Evolutionary conservation across 1,140 invertebrate species (phyloP).

Genomic region (Eciton burchellii): DNA sequence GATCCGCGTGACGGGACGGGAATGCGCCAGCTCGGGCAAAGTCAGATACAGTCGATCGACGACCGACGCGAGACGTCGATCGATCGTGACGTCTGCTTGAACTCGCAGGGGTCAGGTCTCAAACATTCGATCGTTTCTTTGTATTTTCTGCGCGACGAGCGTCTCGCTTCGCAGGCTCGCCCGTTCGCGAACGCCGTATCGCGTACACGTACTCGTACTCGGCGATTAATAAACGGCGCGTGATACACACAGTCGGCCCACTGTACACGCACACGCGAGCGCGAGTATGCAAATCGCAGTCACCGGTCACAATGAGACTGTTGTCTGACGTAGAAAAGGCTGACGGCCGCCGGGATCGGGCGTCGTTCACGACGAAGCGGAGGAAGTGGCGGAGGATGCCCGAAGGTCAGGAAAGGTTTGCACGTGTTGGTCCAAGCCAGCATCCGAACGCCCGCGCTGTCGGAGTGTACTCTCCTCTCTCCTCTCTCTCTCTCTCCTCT

Average conservation of each 20-base stretch:
- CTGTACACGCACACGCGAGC: constrained; percentile 19
- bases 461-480: too few species aligned
- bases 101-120: not conserved
- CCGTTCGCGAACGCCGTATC: not conserved
- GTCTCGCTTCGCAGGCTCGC: not conserved
- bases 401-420: constrained; percentile 69
- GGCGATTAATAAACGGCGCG: constrained; percentile 35
- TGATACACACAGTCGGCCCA: constrained; percentile 21
- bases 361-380: constrained; percentile 45
- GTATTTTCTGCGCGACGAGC: not conserved
- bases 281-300: constrained; percentile 56
- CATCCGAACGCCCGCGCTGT: not conserved
- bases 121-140: constrained; percentile 1
- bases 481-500: too few species aligned
- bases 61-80: too few species aligned
- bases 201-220: not conserved
- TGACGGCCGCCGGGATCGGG: constrained; percentile 63
- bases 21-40: not conserved
- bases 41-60: not conserved
- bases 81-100: too few species aligned
- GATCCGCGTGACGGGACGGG: not conserved
- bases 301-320: constrained; percentile 68
- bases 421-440: constrained; percentile 61
- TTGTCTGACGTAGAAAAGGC: constrained; percentile 71
- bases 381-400: constrained; percentile 34